These are phyloP conservation scores for Matsumyia berberina DNA, from an alignment of 2,888 invertebrate genomes.

Conservation along the genomic window DNA sequence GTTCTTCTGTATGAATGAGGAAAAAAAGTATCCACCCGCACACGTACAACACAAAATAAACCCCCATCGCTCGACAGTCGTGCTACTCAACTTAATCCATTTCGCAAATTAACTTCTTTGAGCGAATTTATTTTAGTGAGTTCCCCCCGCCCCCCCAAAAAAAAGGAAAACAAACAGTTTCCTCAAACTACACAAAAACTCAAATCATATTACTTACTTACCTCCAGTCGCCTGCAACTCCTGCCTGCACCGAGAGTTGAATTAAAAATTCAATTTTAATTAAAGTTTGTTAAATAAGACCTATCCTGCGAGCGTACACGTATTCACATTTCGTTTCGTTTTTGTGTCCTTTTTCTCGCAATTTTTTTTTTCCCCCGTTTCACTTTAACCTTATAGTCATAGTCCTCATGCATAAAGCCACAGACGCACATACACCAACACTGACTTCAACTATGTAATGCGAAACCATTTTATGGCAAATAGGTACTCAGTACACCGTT, in stretches of 20 bases:
- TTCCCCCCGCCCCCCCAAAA: slow-evolving; percentile 4
- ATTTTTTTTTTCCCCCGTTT: slow-evolving; percentile 39
- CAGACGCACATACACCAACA: slow-evolving; percentile 30
- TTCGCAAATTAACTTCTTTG: slow-evolving; percentile 73
- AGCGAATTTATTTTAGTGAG: slow-evolving; percentile 66
- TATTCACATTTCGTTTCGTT: slow-evolving; percentile 54
- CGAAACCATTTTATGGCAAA: slow-evolving; percentile 73
- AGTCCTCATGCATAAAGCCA: slow-evolving; percentile 36
- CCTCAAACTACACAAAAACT: slow-evolving; percentile 56
- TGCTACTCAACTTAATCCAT: slow-evolving; percentile 66
- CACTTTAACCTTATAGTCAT: slow-evolving; percentile 48
- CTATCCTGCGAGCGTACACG: slow-evolving; percentile 42
- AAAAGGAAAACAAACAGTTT: slow-evolving; percentile 16
- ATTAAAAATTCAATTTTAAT: slow-evolving; percentile 77
- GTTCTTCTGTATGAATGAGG: background rate
- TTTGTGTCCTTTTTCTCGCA: slow-evolving; percentile 18
- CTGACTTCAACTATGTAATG: slow-evolving; percentile 67
- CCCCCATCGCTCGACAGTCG: slow-evolving; percentile 41
- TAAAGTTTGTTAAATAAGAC: slow-evolving; percentile 75
- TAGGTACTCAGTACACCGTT: slow-evolving; percentile 74
- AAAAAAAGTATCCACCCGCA: slow-evolving; percentile 9
- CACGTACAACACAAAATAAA: slow-evolving; percentile 30
- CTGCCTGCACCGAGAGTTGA: slow-evolving; percentile 55
- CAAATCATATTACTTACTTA: slow-evolving; percentile 64
- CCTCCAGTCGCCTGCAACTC: slow-evolving; percentile 34